Evolutionary conservation across 2,113 vertebrate genomes (phyloP).

Genomic region (Eurystomus gularis): DNA sequence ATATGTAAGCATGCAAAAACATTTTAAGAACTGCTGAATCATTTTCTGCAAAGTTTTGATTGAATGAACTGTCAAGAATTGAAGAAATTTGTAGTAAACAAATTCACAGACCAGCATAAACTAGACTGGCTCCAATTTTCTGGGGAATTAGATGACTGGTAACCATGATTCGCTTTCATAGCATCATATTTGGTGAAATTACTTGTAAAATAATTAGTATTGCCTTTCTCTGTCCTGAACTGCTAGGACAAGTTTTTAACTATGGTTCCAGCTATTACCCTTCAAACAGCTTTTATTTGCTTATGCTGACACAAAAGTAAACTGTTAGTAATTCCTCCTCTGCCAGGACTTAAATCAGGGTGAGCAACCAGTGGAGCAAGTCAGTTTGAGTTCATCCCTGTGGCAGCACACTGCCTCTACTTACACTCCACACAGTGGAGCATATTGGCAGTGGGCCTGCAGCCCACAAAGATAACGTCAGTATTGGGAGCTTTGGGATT

Average conservation of each 20-base stretch:
- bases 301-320: background rate
- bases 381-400: background rate
- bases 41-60: background rate
- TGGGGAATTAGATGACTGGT: background rate
- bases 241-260: background rate
- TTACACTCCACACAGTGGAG: background rate
- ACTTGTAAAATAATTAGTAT: constrained; percentile 3
- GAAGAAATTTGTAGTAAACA: background rate
- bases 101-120: background rate
- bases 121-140: background rate
- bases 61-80: background rate
- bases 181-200: background rate
- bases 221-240: background rate
- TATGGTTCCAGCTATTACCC: background rate
- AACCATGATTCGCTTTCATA: background rate
- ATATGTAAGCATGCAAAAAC: background rate
- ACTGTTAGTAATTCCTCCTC: background rate
- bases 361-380: background rate
- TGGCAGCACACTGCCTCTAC: background rate
- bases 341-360: background rate
- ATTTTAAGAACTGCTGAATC: background rate
- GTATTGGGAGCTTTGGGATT: background rate
- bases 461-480: background rate
- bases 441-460: background rate
- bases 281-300: background rate